Conservation (phyloP, 2,888 invertebrate species). For the Heliothis peltigera region DNA sequence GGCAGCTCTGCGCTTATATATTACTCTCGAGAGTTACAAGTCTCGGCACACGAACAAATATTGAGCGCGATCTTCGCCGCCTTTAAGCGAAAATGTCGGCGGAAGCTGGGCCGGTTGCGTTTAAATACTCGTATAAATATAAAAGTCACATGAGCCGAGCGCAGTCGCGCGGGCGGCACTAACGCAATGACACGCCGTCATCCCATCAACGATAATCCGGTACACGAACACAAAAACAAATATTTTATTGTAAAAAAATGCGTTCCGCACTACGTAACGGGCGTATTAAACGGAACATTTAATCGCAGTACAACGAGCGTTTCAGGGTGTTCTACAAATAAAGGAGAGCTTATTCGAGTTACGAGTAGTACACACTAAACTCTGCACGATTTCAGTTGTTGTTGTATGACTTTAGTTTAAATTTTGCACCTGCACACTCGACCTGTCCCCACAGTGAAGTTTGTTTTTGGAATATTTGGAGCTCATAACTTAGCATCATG, state of each 20-base stretch:
- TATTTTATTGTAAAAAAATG: constrained; percentile 21
- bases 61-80: neutral
- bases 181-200: constrained; percentile 7
- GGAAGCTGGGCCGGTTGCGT: constrained; percentile 1
- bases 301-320: neutral
- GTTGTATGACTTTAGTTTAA: neutral
- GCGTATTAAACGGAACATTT: neutral
- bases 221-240: constrained; percentile 2
- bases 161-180: neutral
- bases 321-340: constrained; percentile 4
- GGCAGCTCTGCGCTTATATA: neutral
- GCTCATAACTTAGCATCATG: too few species aligned
- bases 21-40: constrained; percentile 6
- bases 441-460: too few species aligned
- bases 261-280: constrained; percentile 8
- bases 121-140: constrained; percentile 26
- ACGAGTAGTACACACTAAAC: too few species aligned
- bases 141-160: constrained; percentile 12
- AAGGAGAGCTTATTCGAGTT: neutral
- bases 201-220: constrained; percentile 37
- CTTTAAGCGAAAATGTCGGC: neutral
- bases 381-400: neutral
- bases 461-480: too few species aligned
- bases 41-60: constrained; percentile 5
- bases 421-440: neutral